Evolutionary conservation across 2,888 invertebrate genomes (phyloP).

Genomic region (Agrilus biguttatus): DNA sequence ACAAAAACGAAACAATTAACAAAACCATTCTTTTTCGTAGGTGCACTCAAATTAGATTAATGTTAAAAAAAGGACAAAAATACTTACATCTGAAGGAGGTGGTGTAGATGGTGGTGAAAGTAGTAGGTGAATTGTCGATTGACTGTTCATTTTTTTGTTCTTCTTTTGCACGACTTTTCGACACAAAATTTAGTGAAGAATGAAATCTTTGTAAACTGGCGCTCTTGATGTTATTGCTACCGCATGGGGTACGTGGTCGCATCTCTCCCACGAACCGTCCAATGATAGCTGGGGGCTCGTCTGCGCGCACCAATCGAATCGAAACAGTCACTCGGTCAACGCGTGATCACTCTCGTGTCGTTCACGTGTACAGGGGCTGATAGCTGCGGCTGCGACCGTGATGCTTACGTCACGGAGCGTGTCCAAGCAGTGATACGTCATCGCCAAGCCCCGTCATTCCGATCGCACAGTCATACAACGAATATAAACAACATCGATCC

Average conservation of each 20-base stretch:
- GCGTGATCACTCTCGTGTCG: constrained; percentile 64
- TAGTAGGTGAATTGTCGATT: constrained; percentile 16
- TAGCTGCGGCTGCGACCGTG: constrained; percentile 46
- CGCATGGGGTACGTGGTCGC: constrained; percentile 34
- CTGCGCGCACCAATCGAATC: constrained; percentile 44
- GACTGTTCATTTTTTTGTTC: constrained; percentile 13
- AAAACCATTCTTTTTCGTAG: neutral
- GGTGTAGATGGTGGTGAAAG: constrained; percentile 62
- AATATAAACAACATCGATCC: constrained; percentile 6
- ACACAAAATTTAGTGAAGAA: constrained; percentile 8
- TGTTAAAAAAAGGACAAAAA: neutral
- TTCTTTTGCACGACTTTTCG: constrained; percentile 5
- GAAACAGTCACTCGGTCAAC: constrained; percentile 52
- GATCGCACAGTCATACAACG: constrained; percentile 5
- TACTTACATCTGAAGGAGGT: constrained; percentile 41
- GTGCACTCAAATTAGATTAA: neutral
- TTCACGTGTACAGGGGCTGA: constrained; percentile 78
- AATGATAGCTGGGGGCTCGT: constrained; percentile 59
- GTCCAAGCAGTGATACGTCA: constrained; percentile 26
- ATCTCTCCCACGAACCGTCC: constrained; percentile 27
- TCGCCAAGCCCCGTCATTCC: constrained; percentile 17
- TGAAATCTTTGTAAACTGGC: constrained; percentile 20
- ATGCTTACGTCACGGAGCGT: constrained; percentile 43
- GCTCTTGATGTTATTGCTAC: constrained; percentile 25
- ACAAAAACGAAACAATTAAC: constrained; percentile 3